These are phyloP conservation scores for Aphelocoma californica DNA, from an alignment of 2,797 vertebrate genomes.

Conservation along the genomic window DNA sequence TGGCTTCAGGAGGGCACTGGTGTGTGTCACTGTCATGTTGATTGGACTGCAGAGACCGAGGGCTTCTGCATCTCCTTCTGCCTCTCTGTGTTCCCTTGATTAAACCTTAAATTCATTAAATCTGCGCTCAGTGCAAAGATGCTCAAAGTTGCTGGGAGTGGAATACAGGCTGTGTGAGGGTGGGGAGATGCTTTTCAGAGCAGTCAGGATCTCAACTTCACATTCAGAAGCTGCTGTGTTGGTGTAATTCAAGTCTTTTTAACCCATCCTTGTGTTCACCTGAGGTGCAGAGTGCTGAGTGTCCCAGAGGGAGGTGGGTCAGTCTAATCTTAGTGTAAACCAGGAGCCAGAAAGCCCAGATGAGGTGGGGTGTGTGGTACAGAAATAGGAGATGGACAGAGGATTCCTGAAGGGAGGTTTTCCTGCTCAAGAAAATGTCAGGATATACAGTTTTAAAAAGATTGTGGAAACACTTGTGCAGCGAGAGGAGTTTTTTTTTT, in stretches of 20 bases:
- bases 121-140: background rate
- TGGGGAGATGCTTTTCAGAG: background rate
- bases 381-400: background rate
- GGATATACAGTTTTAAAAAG: background rate
- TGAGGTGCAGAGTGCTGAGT: background rate
- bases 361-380: fast-evolving
- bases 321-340: background rate
- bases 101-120: background rate
- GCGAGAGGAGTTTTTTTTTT: background rate
- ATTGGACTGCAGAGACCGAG: background rate
- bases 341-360: background rate
- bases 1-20: background rate
- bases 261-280: background rate
- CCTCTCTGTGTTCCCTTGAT: background rate
- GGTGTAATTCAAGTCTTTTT: background rate
- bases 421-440: background rate
- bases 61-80: background rate
- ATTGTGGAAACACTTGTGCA: background rate
- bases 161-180: background rate
- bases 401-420: background rate
- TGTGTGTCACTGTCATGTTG: background rate
- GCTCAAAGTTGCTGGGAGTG: background rate
- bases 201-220: background rate
- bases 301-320: background rate
- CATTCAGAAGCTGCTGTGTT: background rate